Conservation (phyloP, 2,888 invertebrate genomes). For the Cryptus armator region DNA sequence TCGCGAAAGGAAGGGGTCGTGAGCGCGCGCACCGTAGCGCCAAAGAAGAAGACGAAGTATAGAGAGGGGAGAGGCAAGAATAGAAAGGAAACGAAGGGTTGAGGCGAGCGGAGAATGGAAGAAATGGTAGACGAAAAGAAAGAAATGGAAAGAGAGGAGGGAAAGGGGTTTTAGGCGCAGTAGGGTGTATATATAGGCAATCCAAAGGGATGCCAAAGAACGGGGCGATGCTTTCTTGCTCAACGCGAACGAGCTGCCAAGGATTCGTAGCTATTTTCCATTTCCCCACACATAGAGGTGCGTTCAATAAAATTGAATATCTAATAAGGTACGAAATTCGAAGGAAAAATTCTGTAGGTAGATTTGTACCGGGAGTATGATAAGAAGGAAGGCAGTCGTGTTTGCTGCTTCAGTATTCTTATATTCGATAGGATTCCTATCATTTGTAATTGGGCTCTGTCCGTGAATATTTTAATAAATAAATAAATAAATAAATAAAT, state of each 20-base stretch:
- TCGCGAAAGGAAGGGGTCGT: slow-evolving; percentile 74
- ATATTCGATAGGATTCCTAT: no score
- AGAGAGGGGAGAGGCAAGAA: slow-evolving; percentile 25
- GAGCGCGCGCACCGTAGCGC: not conserved
- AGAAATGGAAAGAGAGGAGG: slow-evolving; percentile 15
- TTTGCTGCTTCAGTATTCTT: no score
- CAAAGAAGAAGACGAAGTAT: slow-evolving; percentile 28
- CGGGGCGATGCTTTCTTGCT: slow-evolving; percentile 45
- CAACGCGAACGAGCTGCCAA: slow-evolving; percentile 62
- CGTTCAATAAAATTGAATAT: slow-evolving; percentile 83
- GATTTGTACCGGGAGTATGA: not conserved
- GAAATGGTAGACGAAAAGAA: slow-evolving; percentile 30
- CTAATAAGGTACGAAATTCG: slow-evolving; percentile 77
- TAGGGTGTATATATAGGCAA: slow-evolving; percentile 35
- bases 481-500: no score
- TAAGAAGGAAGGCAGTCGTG: not conserved
- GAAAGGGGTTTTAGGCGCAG: slow-evolving; percentile 6
- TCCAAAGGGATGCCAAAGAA: slow-evolving; percentile 62
- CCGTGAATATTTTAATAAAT: no score
- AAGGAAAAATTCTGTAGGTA: not conserved
- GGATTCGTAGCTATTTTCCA: slow-evolving; percentile 32
- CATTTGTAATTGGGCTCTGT: no score
- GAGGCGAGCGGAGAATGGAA: slow-evolving; percentile 48
- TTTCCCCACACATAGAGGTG: slow-evolving; percentile 63
- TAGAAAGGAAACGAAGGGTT: slow-evolving; percentile 43